These are phyloP conservation scores for Myoxocephalus aenaeus DNA, from an alignment of 2,797 vertebrate species.

Conservation along the genomic window DNA sequence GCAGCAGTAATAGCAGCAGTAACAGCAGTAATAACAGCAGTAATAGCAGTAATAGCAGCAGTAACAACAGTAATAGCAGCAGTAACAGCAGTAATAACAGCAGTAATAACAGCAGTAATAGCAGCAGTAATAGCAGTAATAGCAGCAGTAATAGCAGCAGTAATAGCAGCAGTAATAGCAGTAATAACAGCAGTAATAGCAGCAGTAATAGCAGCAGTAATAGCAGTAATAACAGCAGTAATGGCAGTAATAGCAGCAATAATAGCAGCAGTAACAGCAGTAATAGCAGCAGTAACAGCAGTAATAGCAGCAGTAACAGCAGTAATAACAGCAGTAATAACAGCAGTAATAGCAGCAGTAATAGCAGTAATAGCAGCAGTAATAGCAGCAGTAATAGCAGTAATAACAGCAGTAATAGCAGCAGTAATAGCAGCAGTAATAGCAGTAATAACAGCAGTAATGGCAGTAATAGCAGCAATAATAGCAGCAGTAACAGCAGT, in stretches of 20 bases:
- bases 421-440: background rate
- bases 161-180: background rate
- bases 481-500: background rate
- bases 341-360: background rate
- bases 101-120: background rate
- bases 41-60: no score
- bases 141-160: background rate
- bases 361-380: background rate
- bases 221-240: background rate
- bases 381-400: no score
- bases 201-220: background rate
- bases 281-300: no score
- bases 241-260: background rate
- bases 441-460: background rate
- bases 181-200: background rate
- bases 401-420: no score
- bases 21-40: no score
- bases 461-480: no score
- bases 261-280: background rate
- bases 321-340: background rate
- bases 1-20: no score
- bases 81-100: background rate
- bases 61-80: background rate
- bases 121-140: background rate
- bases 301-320: background rate